Evolutionary conservation across 2,888 invertebrate species (phyloP), one percentile per base, ranked within the genome.

Genomic region (Tipula helvola): DNA sequence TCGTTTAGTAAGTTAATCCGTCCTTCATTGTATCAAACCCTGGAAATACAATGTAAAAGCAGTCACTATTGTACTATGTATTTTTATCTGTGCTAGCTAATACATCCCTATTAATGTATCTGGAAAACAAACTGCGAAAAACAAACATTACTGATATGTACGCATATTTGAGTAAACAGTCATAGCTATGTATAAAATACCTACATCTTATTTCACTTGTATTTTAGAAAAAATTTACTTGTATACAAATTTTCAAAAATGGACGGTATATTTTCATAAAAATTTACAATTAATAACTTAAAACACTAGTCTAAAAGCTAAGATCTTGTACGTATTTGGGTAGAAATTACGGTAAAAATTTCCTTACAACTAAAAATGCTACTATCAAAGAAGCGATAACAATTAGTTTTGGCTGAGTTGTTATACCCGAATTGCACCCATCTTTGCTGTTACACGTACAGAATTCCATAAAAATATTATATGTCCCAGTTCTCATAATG

Each of bases 401-500:
- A 10, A 88, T 57, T 2, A 91, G 91, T 85, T 91, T 90, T 0
- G 92, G 91, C 41, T 89, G 89, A 16, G 92, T 90, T 10, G 91
- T 88, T 0, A 92, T 90, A 0, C 95, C 95, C 2, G 94, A 91
- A 90, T 98, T 98, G 90, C 98, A 98, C 0, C 97, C 97, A 90
- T 98, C 97, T 91, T 97, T 97, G 89, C 96, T 96, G 89, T 96
- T 96, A 87, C 98, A 98, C 0, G 97, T 97, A 90, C 98, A 98
- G 89, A 96, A 97, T 91, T 98, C 98, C 92, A 97, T 95, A 90
- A 97, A 98, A 88, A 98, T 97, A 90, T 98, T 97, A 91, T 97
- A 97, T 0, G 97, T 97, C 28, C 97, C 97, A 0, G 97, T 96
- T 89, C 97, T 93, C 96, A 97, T 96, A 12, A 97, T 92, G 89